Evolutionary conservation across 2,888 invertebrate genomes (phyloP).

Genomic region (Penaeus monodon): DNA sequence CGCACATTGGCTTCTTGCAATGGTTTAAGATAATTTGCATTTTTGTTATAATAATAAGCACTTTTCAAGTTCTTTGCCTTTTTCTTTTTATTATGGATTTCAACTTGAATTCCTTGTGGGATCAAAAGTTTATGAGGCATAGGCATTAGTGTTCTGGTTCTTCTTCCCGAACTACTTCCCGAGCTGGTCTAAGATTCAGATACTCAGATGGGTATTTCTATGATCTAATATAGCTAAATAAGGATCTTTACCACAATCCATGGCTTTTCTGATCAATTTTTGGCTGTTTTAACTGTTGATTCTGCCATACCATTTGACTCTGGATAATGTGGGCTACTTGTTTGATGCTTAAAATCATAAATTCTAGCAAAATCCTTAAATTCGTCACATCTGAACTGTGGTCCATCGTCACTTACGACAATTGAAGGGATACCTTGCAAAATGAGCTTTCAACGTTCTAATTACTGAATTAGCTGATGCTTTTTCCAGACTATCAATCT

Average conservation of each 20-base stretch:
- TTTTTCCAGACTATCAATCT: neutral
- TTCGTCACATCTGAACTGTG: conserved; percentile 56
- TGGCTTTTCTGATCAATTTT: too few relatives aligned
- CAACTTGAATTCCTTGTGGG: too few relatives aligned
- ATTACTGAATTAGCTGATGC: conserved; percentile 40
- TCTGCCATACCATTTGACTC: conserved; percentile 52
- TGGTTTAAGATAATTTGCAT: too few relatives aligned
- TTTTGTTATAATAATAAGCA: too few relatives aligned
- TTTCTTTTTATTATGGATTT: too few relatives aligned
- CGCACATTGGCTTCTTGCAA: too few relatives aligned
- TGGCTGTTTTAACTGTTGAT: too few relatives aligned
- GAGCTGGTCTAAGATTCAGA: neutral
- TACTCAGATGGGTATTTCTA: conserved; percentile 66
- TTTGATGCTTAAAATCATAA: conserved; percentile 66
- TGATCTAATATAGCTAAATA: conserved; percentile 64
- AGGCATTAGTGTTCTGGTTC: neutral
- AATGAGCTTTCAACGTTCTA: conserved; percentile 57
- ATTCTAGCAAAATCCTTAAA: conserved; percentile 61
- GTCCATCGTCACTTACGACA: conserved; percentile 45
- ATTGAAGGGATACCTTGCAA: conserved; percentile 61
- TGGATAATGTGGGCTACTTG: conserved; percentile 65
- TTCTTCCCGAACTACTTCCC: neutral
- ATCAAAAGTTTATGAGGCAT: too few relatives aligned
- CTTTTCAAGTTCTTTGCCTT: too few relatives aligned
- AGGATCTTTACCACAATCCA: conserved; percentile 61